These are phyloP conservation scores for Tipula unca DNA, from an alignment of 2,888 invertebrate genomes.

Conservation along the genomic window DNA sequence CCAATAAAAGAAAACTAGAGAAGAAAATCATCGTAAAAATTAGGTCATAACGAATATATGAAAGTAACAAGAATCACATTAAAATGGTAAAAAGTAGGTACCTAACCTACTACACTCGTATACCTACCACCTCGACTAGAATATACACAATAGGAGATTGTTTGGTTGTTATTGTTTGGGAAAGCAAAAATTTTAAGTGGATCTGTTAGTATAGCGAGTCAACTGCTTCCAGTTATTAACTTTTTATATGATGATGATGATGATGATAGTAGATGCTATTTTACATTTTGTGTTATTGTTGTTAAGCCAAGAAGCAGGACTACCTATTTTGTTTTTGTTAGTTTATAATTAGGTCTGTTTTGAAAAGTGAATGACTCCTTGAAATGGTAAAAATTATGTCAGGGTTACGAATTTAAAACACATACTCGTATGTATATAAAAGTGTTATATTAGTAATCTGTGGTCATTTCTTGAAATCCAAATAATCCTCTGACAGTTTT, in stretches of 20 bases:
- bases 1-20: neutral
- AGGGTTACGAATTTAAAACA: neutral
- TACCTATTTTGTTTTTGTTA: neutral
- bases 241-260: neutral
- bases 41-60: neutral
- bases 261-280: neutral
- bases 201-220: neutral
- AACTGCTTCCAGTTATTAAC: neutral
- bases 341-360: neutral
- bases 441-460: too few species aligned
- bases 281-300: neutral
- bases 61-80: neutral
- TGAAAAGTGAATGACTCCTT: neutral
- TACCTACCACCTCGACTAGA: neutral
- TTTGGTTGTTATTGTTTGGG: neutral
- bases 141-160: neutral
- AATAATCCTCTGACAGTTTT: too few species aligned
- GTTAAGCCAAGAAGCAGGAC: neutral
- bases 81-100: neutral
- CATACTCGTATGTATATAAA: too few species aligned
- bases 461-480: too few species aligned
- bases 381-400: neutral
- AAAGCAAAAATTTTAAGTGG: neutral
- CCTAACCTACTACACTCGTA: too few species aligned
- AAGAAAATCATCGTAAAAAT: neutral